Evolutionary conservation across 2,113 vertebrate genomes (phyloP).

Genomic region (Clarias gariepinus): DNA sequence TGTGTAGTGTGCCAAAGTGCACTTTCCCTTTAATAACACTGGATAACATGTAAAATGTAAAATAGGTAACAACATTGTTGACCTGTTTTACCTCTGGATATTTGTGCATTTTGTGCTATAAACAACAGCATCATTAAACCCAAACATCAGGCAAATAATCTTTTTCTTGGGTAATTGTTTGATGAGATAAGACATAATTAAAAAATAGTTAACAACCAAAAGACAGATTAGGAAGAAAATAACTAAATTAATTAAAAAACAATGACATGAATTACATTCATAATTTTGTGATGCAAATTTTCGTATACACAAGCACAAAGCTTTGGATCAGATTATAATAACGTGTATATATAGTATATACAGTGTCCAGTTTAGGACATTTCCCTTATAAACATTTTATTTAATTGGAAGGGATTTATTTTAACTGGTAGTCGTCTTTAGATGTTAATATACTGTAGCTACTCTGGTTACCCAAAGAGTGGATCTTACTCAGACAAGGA

Average conservation of each 20-base stretch:
- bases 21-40: too few species aligned
- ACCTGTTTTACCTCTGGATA: not conserved
- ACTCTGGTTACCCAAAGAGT: not conserved
- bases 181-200: slow-evolving; percentile 2
- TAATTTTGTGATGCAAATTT: not conserved
- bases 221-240: not conserved
- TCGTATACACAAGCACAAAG: not conserved
- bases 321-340: not conserved
- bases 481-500: not conserved
- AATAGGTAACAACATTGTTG: not conserved
- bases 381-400: not conserved
- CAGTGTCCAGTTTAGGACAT: too few species aligned
- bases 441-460: not conserved
- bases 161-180: not conserved
- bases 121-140: not conserved
- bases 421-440: not conserved
- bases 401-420: not conserved
- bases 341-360: not conserved
- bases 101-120: not conserved
- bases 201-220: not conserved
- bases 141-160: not conserved
- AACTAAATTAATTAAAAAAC: not conserved
- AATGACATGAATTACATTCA: not conserved
- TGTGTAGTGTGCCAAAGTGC: too few species aligned
- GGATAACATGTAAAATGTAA: not conserved